phyloP scores from a whole-genome alignment of 2,113 vertebrate species.

The Xiphorhynchus elegans region DNA sequence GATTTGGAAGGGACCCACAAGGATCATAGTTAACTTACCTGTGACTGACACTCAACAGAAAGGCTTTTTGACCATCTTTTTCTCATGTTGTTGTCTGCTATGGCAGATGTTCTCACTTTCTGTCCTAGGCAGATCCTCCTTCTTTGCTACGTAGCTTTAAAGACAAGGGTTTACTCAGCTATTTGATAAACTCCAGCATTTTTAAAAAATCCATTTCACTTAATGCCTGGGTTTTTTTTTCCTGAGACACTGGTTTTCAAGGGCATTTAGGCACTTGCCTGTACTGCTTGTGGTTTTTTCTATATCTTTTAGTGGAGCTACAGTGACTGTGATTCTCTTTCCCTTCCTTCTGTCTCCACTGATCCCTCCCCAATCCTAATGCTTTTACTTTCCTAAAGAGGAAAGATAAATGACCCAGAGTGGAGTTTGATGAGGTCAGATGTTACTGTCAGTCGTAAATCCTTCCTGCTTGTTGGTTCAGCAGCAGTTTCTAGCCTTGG shows the following conservation, averaged over 20 bases:
- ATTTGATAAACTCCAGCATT: not conserved
- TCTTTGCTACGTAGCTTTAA: not conserved
- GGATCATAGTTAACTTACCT: not conserved
- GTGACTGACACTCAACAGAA: not conserved
- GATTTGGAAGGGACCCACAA: not conserved
- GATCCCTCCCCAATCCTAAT: not conserved
- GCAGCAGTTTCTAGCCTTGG: slow-evolving; percentile 35
- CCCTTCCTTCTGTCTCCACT: not conserved
- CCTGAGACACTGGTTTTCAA: not conserved
- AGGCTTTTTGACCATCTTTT: not conserved
- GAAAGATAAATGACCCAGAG: slow-evolving; percentile 35
- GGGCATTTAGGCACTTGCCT: not conserved
- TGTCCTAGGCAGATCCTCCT: not conserved
- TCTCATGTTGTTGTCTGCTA: not conserved
- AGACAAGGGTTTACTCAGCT: not conserved
- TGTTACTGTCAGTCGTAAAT: slow-evolving; percentile 26
- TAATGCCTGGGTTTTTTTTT: not conserved
- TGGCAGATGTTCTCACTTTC: not conserved
- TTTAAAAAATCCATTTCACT: slow-evolving; percentile 6
- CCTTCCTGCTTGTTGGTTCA: slow-evolving; percentile 46
- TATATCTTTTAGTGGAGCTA: slow-evolving; percentile 9
- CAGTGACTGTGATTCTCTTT: not conserved
- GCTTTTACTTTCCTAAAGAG: not conserved
- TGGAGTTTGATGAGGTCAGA: slow-evolving; percentile 57
- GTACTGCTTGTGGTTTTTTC: not conserved